These are phyloP conservation scores for Biston stratarius DNA, from an alignment of 2,888 invertebrate genomes.

Conservation along the genomic window DNA sequence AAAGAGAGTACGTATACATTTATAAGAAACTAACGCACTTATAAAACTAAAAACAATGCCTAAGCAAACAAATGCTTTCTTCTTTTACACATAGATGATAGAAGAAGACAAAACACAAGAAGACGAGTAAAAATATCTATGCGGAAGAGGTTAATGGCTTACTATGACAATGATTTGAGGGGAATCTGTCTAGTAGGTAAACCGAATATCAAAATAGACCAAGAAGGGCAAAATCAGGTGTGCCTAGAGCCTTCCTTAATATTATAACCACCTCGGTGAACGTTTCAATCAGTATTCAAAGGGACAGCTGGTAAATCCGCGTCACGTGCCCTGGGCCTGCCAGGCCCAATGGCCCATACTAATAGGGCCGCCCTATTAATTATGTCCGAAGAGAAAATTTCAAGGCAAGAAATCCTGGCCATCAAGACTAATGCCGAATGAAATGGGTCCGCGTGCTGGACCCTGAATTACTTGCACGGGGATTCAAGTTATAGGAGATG, in stretches of 20 bases:
- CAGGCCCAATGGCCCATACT: conserved; percentile 70
- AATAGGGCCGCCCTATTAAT: conserved; percentile 79
- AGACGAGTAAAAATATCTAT: background rate
- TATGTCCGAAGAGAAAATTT: conserved; percentile 82
- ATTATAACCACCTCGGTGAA: conserved; percentile 22
- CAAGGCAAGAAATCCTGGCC: conserved; percentile 81
- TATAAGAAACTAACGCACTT: too few species aligned
- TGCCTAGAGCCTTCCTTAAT: conserved; percentile 23
- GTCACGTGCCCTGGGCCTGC: conserved; percentile 24
- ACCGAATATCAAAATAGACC: background rate
- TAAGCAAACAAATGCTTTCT: too few species aligned
- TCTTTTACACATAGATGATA: too few species aligned
- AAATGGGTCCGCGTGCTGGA: conserved; percentile 78
- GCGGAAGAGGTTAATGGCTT: too few species aligned
- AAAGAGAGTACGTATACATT: too few species aligned
- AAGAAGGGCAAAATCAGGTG: conserved; percentile 17
- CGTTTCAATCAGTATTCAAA: conserved; percentile 38
- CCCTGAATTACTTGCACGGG: conserved; percentile 64
- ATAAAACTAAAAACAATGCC: too few species aligned
- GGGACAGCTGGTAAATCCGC: conserved; percentile 32
- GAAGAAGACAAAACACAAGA: too few species aligned
- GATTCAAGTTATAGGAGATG: conserved; percentile 47
- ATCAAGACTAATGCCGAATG: conserved; percentile 82
- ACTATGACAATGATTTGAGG: too few species aligned
- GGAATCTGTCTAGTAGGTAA: background rate